These are phyloP conservation scores for Druon quercuslanigerum DNA, from an alignment of 1,140 invertebrate species.

Conservation along the genomic window DNA sequence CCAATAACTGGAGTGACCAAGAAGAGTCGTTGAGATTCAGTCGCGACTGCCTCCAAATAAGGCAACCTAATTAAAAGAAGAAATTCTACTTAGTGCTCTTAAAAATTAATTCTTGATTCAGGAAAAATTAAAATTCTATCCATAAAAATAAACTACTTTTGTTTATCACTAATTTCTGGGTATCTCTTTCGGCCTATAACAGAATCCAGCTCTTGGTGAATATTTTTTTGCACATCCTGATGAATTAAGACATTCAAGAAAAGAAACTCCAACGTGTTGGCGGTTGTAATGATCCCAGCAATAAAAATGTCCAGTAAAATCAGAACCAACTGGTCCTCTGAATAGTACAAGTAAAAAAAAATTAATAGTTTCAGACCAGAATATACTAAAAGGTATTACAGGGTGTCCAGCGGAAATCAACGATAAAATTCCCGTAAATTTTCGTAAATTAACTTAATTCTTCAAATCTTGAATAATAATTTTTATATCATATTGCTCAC, in stretches of 20 bases:
- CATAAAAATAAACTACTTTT: slow-evolving; percentile 57
- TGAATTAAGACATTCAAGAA: slow-evolving; percentile 82
- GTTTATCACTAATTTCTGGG: slow-evolving; percentile 69
- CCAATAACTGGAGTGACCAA: slow-evolving; percentile 81
- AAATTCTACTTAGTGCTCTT: no score
- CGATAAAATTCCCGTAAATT: no score
- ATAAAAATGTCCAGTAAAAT: slow-evolving; percentile 85
- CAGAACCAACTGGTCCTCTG: slow-evolving; percentile 82
- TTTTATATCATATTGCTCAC: no score
- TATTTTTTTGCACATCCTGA: slow-evolving; percentile 80
- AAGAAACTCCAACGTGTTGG: slow-evolving; percentile 82
- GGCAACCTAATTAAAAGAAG: slow-evolving; percentile 72
- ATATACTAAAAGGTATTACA: no score
- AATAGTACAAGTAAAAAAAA: slow-evolving; percentile 32
- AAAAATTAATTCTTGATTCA: no score
- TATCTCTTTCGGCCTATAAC: slow-evolving; percentile 71
- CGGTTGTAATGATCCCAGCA: slow-evolving; percentile 84
- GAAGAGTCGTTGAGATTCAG: slow-evolving; percentile 80
- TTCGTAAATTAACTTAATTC: no score
- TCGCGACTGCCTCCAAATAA: slow-evolving; percentile 80
- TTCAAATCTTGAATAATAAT: no score
- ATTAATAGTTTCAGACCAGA: not conserved
- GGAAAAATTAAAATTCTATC: no score
- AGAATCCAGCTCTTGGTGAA: slow-evolving; percentile 80
- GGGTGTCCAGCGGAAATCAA: no score